These are phyloP conservation scores for Lepidocolaptes lacrymiger DNA, from an alignment of 2,797 vertebrate genomes.

Conservation along the genomic window DNA sequence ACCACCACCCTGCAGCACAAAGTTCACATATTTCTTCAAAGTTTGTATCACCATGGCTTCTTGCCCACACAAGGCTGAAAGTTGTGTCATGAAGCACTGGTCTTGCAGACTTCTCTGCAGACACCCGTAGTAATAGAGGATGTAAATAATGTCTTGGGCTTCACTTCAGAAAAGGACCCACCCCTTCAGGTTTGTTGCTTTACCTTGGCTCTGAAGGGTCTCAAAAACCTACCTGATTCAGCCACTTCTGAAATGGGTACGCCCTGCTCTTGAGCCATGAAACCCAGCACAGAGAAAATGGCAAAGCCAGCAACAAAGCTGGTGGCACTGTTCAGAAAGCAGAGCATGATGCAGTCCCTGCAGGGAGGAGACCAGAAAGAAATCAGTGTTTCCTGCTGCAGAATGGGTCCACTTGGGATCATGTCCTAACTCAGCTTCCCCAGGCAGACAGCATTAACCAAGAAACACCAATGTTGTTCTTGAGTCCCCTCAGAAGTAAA, in stretches of 20 bases:
- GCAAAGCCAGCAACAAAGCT: slow-evolving; percentile 89
- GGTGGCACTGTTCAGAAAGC: slow-evolving; percentile 87
- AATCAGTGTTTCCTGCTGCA: not conserved
- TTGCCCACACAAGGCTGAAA: not conserved
- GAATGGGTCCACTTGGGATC: not conserved
- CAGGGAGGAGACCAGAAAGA: not conserved
- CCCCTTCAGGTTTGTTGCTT: not conserved
- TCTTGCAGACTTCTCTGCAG: not conserved
- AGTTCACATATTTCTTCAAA: not conserved
- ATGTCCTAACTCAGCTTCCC: not conserved
- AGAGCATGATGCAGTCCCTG: slow-evolving; percentile 89
- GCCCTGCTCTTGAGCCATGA: slow-evolving; percentile 82
- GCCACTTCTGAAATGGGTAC: slow-evolving; percentile 77
- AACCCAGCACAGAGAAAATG: slow-evolving; percentile 91
- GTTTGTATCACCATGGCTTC: not conserved
- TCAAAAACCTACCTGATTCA: slow-evolving; percentile 74
- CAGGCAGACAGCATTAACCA: not conserved
- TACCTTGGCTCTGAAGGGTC: not conserved
- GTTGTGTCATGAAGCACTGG: not conserved
- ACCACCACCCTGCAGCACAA: not conserved
- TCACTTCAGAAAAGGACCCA: not conserved
- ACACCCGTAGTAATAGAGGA: not conserved
- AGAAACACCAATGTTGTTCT: not conserved
- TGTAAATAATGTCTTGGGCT: not conserved
- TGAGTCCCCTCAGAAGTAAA: not conserved